Evolutionary conservation across 2,113 vertebrate genomes (phyloP).

Genomic region (Clarias batrachus): DNA sequence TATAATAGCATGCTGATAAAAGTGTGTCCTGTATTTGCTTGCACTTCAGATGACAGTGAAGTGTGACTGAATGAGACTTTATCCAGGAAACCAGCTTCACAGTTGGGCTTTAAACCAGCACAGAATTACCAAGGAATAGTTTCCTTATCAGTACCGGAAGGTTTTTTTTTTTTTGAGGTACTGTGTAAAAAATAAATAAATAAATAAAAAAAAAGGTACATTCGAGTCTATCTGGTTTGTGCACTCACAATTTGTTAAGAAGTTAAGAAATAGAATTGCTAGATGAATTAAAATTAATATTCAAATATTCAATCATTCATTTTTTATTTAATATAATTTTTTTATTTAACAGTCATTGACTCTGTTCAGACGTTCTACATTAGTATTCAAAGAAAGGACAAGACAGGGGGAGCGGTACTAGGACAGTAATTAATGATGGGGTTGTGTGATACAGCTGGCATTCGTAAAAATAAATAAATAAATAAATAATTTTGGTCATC

Average conservation of each 20-base stretch:
- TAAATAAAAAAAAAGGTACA: not conserved
- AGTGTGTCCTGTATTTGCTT: not conserved
- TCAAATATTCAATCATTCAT: too few species aligned
- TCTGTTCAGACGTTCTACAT: too few species aligned
- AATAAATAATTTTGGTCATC: not conserved
- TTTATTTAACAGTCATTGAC: too few species aligned
- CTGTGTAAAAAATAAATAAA: not conserved
- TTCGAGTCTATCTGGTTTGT: not conserved
- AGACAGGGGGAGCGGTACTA: not conserved
- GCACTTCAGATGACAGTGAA: conserved; percentile 6
- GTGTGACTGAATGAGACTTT: conserved; percentile 30
- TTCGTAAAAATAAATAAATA: too few species aligned
- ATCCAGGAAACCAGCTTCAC: conserved; percentile 30
- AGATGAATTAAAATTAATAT: not conserved
- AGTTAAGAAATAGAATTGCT: not conserved
- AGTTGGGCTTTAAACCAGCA: not conserved
- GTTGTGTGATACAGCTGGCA: too few species aligned
- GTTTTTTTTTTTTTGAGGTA: too few species aligned
- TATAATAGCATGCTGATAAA: not conserved
- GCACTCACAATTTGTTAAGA: not conserved
- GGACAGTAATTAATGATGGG: too few species aligned
- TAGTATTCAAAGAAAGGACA: not conserved
- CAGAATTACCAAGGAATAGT: not conserved
- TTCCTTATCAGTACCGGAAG: not conserved
- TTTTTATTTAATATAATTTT: too few species aligned